phyloP scores from a whole-genome alignment of 2,113 vertebrate genomes.

The Ceuthmochares aereus region DNA sequence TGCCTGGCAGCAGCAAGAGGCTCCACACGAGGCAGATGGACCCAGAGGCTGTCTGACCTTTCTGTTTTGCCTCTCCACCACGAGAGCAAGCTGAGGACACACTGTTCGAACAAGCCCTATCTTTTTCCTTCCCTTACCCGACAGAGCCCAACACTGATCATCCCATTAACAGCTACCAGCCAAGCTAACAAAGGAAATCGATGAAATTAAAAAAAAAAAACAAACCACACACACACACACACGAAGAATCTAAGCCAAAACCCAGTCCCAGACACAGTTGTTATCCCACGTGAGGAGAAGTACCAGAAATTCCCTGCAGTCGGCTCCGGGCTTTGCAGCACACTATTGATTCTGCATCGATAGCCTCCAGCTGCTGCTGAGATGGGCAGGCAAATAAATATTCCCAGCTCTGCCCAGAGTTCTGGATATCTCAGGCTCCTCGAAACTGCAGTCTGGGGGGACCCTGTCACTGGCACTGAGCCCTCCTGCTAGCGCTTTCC shows the following conservation, averaged over 20 bases:
- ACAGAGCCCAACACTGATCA: not conserved
- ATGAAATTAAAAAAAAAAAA: not conserved
- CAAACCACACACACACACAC: too few relatives aligned
- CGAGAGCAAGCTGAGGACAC: not conserved
- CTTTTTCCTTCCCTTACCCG: not conserved
- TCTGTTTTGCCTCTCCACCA: not conserved
- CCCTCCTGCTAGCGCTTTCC: not conserved
- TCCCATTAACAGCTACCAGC: not conserved
- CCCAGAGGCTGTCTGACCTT: not conserved
- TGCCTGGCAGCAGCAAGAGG: not conserved
- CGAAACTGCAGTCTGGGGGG: not conserved
- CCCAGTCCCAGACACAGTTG: not conserved
- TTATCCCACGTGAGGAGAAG: not conserved
- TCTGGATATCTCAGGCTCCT: not conserved
- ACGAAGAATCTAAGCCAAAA: not conserved
- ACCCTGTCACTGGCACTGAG: not conserved
- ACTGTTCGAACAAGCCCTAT: not conserved
- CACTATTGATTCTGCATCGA: not conserved
- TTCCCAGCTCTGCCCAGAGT: not conserved
- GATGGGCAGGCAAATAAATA: not conserved
- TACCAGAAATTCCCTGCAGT: not conserved
- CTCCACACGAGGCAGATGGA: not conserved
- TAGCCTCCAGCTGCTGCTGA: not conserved
- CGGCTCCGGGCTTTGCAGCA: not conserved
- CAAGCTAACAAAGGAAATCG: conserved; percentile 31